Percentiles rank a stretch among this genome's conserved stretches.
phyloP scores from a whole-genome alignment of 2,888 invertebrate genomes.

The Cryptophagus acutangulus region DNA sequence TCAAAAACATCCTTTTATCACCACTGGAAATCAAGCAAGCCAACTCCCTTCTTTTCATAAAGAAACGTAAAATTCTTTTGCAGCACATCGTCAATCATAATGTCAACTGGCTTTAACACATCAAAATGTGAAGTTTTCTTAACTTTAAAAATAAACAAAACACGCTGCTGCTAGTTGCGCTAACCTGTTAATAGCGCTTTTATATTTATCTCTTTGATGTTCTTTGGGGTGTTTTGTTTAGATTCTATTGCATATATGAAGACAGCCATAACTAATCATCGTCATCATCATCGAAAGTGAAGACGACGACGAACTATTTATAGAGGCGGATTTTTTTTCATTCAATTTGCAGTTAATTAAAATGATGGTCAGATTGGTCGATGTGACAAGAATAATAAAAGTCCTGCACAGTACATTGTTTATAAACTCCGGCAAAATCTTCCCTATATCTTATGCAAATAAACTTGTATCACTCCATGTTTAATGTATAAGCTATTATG shows the following conservation, averaged over 20 bases:
- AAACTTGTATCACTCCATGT: constrained; percentile 44
- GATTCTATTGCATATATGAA: not conserved
- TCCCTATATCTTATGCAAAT: constrained; percentile 46
- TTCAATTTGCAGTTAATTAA: no score
- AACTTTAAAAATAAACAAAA: constrained; percentile 5
- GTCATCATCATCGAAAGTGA: no score
- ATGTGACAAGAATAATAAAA: no score
- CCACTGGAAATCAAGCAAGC: constrained; percentile 2
- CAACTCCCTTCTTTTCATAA: constrained; percentile 5
- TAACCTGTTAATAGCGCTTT: constrained; percentile 4
- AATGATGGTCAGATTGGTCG: no score
- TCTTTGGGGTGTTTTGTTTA: constrained; percentile 3
- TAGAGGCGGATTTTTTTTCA: no score
- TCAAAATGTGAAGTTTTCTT: no score
- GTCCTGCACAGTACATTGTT: constrained; percentile 17
- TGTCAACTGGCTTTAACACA: constrained; percentile 6
- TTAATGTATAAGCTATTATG: constrained; percentile 48
- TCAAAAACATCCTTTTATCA: constrained; percentile 7
- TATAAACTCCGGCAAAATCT: constrained; percentile 22
- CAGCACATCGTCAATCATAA: constrained; percentile 6
- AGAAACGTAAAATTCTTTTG: constrained; percentile 1
- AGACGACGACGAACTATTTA: no score
- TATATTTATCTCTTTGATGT: constrained; percentile 7
- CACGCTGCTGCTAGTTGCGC: not conserved
- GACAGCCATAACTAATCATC: no score